phyloP scores from a whole-genome alignment of 2,113 vertebrate species.

The Peucedramus taeniatus region DNA sequence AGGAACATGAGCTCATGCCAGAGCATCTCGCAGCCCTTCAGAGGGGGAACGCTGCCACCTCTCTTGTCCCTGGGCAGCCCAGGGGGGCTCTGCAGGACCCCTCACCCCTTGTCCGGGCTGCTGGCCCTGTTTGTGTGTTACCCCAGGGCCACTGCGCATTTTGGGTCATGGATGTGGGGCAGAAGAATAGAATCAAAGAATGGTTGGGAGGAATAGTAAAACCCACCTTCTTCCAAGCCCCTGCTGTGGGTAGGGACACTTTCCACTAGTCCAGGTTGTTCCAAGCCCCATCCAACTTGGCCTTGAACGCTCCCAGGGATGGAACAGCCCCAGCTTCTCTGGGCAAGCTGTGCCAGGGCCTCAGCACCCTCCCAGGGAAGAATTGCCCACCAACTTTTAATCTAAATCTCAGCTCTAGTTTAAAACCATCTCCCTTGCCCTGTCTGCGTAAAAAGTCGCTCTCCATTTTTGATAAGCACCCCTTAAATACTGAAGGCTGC shows the following conservation, averaged over 20 bases:
- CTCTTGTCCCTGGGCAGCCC: neutral
- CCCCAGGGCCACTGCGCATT: fast-evolving
- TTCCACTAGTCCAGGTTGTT: neutral
- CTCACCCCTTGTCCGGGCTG: fast-evolving
- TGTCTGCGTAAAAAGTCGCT: neutral
- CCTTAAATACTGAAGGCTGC: too few species aligned
- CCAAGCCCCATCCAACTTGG: neutral
- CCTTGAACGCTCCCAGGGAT: neutral
- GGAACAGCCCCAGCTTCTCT: neutral
- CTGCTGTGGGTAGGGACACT: neutral
- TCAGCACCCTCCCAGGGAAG: neutral
- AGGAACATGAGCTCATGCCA: neutral
- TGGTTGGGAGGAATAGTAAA: neutral
- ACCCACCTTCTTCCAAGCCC: fast-evolving
- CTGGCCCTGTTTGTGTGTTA: fast-evolving
- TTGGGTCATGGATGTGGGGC: fast-evolving
- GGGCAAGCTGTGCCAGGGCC: neutral
- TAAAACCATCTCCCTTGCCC: neutral
- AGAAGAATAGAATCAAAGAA: neutral
- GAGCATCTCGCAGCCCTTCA: neutral
- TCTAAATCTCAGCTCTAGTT: neutral
- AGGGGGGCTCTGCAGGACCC: neutral
- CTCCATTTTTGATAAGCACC: fast-evolving
- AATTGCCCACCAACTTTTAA: neutral
- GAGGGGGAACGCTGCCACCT: fast-evolving